phyloP scores from a whole-genome alignment of 2,113 vertebrate species.

The Scolopax mira region DNA sequence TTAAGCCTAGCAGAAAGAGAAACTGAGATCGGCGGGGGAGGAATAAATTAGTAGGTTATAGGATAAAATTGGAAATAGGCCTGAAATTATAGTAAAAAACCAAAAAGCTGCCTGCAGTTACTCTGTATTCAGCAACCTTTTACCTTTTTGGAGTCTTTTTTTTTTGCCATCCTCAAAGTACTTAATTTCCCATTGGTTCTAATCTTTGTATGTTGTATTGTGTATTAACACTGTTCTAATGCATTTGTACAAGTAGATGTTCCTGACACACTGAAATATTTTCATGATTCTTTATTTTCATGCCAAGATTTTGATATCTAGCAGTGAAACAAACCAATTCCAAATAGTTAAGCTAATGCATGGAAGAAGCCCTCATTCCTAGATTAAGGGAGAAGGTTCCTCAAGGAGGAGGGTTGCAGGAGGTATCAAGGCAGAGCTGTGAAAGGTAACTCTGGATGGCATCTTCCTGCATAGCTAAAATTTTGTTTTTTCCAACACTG shows the following conservation, averaged over 20 bases:
- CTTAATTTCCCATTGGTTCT: background rate
- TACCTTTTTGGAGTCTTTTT: background rate
- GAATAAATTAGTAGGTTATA: slow-evolving; percentile 65
- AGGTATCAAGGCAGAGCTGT: background rate
- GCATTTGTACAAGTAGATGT: background rate
- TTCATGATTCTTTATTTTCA: background rate
- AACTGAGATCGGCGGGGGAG: slow-evolving; percentile 58
- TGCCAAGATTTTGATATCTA: background rate
- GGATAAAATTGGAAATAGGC: slow-evolving; percentile 67
- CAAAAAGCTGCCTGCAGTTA: background rate
- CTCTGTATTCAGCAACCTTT: background rate
- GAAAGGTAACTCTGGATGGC: background rate
- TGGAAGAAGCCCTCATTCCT: background rate
- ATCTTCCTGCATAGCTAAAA: background rate
- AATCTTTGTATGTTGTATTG: background rate
- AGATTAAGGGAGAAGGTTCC: background rate
- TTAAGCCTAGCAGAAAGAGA: slow-evolving; percentile 53
- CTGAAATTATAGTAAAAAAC: slow-evolving; percentile 40
- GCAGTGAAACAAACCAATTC: background rate
- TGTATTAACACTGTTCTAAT: background rate
- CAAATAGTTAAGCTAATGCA: background rate
- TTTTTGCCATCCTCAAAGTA: background rate
- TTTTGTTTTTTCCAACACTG: background rate
- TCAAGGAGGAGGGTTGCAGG: background rate
- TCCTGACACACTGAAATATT: background rate